These are phyloP conservation scores for Callospermophilus lateralis DNA, from an alignment of 2,113 vertebrate species.

Conservation along the genomic window DNA sequence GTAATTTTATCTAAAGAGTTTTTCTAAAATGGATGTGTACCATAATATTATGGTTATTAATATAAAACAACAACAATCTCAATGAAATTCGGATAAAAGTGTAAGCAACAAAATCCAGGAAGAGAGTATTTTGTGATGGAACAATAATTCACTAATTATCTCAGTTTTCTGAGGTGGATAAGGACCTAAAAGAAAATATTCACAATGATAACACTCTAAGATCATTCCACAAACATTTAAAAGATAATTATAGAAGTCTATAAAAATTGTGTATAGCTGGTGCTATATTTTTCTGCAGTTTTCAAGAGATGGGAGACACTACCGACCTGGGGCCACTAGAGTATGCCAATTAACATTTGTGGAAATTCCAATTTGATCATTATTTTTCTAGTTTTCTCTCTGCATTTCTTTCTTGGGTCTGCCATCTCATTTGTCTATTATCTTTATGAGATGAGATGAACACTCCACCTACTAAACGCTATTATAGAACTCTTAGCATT, in stretches of 20 bases:
- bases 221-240: not conserved
- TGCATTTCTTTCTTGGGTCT: too few species aligned
- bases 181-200: conserved; percentile 3
- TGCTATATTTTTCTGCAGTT: not conserved
- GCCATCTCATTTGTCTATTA: too few species aligned
- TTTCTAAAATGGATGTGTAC: not conserved
- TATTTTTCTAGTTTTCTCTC: too few species aligned
- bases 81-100: not conserved
- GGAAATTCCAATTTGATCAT: too few species aligned
- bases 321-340: not conserved
- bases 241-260: not conserved
- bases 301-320: not conserved
- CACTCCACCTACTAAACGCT: not conserved
- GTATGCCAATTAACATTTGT: too few species aligned
- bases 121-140: not conserved
- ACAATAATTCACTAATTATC: not conserved
- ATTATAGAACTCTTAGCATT: not conserved
- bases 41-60: not conserved
- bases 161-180: not conserved
- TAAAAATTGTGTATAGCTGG: not conserved
- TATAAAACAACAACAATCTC: not conserved
- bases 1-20: not conserved
- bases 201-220: not conserved
- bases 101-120: not conserved
- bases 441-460: not conserved